phyloP scores from a whole-genome alignment of 2,113 vertebrate genomes.

The Solenodon paradoxus region DNA sequence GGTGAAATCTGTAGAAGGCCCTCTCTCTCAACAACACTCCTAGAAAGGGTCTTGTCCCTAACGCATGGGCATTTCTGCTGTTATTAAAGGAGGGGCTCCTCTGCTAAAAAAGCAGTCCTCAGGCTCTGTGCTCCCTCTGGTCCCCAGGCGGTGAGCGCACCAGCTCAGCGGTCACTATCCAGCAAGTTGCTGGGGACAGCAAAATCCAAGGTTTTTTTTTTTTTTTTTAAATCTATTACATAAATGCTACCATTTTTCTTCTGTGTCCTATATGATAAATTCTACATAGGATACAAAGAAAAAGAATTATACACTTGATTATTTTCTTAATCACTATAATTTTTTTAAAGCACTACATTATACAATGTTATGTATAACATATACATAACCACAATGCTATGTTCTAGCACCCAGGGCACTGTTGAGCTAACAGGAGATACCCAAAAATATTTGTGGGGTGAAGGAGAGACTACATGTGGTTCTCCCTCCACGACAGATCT shows the following conservation, averaged over 20 bases:
- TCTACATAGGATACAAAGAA: not conserved
- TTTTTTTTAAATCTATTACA: no score
- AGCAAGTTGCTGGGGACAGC: not conserved
- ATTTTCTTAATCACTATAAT: not conserved
- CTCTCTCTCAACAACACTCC: not conserved
- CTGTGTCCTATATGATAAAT: not conserved
- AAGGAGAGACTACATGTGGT: not conserved
- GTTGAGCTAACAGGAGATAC: not conserved
- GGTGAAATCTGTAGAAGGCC: not conserved
- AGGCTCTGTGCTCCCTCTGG: not conserved
- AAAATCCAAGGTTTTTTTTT: slow-evolving; percentile 17
- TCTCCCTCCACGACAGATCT: not conserved
- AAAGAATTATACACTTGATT: not conserved
- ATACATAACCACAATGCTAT: not conserved
- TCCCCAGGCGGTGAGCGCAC: not conserved
- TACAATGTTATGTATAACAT: no score
- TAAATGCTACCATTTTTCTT: slow-evolving; percentile 44
- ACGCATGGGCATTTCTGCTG: not conserved
- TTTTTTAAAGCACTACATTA: not conserved
- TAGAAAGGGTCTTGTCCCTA: not conserved
- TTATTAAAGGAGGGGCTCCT: not conserved
- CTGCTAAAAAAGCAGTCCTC: not conserved
- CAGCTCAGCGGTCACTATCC: not conserved
- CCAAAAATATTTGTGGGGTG: not conserved
- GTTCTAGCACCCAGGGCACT: not conserved